A percentile compares a stretch with the other conserved stretches of the same genome.
Evolutionary conservation across 1,140 invertebrate genomes (phyloP).

Genomic region (Scylla paramamosain): DNA sequence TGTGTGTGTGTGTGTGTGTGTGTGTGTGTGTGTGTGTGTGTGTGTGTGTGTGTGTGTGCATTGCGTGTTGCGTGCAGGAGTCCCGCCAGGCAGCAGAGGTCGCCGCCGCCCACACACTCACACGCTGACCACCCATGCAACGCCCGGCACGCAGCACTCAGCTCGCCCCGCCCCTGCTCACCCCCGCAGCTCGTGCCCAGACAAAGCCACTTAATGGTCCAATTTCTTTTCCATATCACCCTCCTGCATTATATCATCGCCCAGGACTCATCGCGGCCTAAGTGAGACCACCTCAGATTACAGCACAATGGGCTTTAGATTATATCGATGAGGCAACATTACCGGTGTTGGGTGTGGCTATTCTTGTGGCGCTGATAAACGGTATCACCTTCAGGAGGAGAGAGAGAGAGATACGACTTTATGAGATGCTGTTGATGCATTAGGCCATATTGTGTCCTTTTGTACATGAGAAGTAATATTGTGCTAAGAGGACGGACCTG

Average conservation of each 20-base stretch:
- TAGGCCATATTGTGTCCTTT: too few species aligned
- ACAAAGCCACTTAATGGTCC: background rate
- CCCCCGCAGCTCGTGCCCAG: background rate
- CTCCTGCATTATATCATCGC: background rate
- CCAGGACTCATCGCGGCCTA: background rate
- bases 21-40: slow-evolving; percentile 20
- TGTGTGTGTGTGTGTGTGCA: background rate
- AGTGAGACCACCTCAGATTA: background rate
- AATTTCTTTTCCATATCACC: background rate
- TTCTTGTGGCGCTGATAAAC: too few species aligned
- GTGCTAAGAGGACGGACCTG: too few species aligned
- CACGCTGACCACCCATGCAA: background rate
- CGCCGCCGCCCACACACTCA: background rate
- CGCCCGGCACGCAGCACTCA: background rate
- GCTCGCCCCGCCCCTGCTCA: background rate
- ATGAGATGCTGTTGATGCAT: too few species aligned
- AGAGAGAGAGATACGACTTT: too few species aligned
- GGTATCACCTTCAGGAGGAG: too few species aligned
- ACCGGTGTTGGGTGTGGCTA: background rate
- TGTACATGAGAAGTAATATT: too few species aligned
- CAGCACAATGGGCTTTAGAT: background rate
- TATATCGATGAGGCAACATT: background rate
- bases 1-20: slow-evolving; percentile 20
- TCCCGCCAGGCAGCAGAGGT: background rate
- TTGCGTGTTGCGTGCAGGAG: background rate